phyloP scores from a whole-genome alignment of 2,113 vertebrate genomes.

The Pseudonaja textilis region DNA sequence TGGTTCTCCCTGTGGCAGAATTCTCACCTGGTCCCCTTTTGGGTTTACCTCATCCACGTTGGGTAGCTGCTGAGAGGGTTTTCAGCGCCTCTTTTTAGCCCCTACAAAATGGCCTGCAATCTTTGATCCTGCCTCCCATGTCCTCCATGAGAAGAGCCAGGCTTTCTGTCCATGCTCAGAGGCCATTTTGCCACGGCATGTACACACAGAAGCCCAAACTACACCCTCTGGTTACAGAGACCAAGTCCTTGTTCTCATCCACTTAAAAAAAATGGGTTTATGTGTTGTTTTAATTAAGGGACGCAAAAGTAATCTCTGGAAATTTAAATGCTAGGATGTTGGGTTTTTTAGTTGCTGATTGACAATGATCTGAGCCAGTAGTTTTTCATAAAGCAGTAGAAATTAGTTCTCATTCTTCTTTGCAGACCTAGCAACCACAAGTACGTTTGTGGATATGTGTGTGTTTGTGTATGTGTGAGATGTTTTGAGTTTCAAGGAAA shows the following conservation, averaged over 20 bases:
- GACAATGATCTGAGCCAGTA: slow-evolving; percentile 69
- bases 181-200: neutral
- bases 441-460: slow-evolving; percentile 47
- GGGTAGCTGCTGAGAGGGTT: neutral
- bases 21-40: no score
- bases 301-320: slow-evolving; percentile 12
- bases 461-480: slow-evolving; percentile 13
- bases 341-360: slow-evolving; percentile 58
- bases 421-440: slow-evolving; percentile 34
- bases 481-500: neutral
- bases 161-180: neutral
- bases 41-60: neutral
- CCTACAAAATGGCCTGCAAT: neutral
- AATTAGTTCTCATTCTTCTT: neutral
- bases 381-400: slow-evolving; percentile 39
- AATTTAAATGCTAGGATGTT: slow-evolving; percentile 30
- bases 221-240: slow-evolving; percentile 12
- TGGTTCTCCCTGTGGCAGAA: neutral
- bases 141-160: neutral
- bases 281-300: neutral
- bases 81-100: neutral
- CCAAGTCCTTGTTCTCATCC: neutral
- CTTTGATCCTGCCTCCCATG: neutral
- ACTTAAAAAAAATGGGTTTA: no score
- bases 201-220: neutral